These are phyloP conservation scores for Epizoanthus fatuus DNA, from an alignment of 92 coral and sea anemone species.

Conservation along the genomic window DNA sequence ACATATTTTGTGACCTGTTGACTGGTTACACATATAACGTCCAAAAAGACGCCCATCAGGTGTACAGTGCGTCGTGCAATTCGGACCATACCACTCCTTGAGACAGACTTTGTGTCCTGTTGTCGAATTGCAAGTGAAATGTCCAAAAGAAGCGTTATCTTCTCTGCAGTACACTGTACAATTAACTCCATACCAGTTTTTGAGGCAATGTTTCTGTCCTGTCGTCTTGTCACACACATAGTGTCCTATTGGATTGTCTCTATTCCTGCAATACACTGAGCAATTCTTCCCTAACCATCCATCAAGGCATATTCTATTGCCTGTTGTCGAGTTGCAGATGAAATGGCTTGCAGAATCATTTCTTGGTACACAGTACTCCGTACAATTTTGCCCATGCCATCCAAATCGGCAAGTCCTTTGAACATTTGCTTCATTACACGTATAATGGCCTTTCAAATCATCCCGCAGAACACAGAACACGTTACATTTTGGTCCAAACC, in stretches of 20 bases:
- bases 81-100: slow-evolving; percentile 43
- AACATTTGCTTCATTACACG: background rate
- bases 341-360: slow-evolving; percentile 57
- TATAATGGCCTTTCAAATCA: slow-evolving; percentile 42
- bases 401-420: slow-evolving; percentile 14
- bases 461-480: slow-evolving; percentile 27
- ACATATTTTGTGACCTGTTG: background rate
- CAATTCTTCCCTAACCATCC: slow-evolving; percentile 64
- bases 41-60: too few species aligned
- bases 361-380: slow-evolving; percentile 39
- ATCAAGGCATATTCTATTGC: slow-evolving; percentile 51
- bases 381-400: slow-evolving; percentile 12
- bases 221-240: slow-evolving; percentile 50
- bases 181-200: slow-evolving; percentile 65
- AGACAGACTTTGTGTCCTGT: slow-evolving; percentile 55
- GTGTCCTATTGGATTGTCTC: slow-evolving; percentile 52
- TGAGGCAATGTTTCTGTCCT: slow-evolving; percentile 50
- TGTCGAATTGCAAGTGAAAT: slow-evolving; percentile 49
- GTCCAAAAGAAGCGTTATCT: slow-evolving; percentile 31
- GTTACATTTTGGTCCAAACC: slow-evolving; percentile 28
- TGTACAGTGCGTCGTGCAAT: slow-evolving; percentile 18
- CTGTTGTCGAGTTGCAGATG: slow-evolving; percentile 42
- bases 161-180: slow-evolving; percentile 61
- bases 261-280: slow-evolving; percentile 21
- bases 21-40: too few species aligned